Percentiles rank a stretch among this genome's conserved stretches.
Conservation (phyloP, 2,797 vertebrate species). For the Characodon lateralis region DNA sequence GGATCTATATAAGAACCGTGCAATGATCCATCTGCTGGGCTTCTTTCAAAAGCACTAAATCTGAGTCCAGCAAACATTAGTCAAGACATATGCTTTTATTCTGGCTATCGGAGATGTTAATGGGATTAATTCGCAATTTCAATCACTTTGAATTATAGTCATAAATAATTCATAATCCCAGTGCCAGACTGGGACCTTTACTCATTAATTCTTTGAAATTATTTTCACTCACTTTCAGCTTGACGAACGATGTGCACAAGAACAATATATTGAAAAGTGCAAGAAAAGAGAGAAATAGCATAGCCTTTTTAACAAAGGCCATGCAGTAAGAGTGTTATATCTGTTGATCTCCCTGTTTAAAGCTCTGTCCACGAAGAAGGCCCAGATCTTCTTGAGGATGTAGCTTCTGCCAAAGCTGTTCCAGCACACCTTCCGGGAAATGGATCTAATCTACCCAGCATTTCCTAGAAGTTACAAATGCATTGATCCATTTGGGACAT, state of each 20-base stretch:
- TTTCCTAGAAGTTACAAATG: constrained; percentile 45
- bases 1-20: constrained; percentile 43
- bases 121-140: constrained; percentile 77
- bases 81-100: constrained; percentile 77
- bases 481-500: constrained; percentile 25
- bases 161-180: constrained; percentile 73
- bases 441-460: constrained; percentile 60
- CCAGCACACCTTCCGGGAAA: constrained; percentile 66
- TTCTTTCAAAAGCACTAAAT: constrained; percentile 72
- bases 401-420: constrained; percentile 54
- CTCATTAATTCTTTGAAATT: constrained; percentile 66
- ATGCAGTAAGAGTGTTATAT: constrained; percentile 28
- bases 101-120: constrained; percentile 74
- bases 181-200: constrained; percentile 48
- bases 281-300: constrained; percentile 26
- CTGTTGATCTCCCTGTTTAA: constrained; percentile 57
- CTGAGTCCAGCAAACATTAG: constrained; percentile 73
- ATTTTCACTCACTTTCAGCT: constrained; percentile 49
- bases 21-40: constrained; percentile 71
- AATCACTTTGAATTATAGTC: constrained; percentile 67
- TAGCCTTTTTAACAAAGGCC: background rate
- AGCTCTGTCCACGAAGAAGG: constrained; percentile 39
- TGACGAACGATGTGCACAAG: constrained; percentile 39
- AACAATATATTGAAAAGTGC: constrained; percentile 45
- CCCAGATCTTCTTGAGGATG: constrained; percentile 58